These are phyloP conservation scores for Malacoctenus gilli DNA, from an alignment of 2,797 vertebrate genomes.

Conservation along the genomic window DNA sequence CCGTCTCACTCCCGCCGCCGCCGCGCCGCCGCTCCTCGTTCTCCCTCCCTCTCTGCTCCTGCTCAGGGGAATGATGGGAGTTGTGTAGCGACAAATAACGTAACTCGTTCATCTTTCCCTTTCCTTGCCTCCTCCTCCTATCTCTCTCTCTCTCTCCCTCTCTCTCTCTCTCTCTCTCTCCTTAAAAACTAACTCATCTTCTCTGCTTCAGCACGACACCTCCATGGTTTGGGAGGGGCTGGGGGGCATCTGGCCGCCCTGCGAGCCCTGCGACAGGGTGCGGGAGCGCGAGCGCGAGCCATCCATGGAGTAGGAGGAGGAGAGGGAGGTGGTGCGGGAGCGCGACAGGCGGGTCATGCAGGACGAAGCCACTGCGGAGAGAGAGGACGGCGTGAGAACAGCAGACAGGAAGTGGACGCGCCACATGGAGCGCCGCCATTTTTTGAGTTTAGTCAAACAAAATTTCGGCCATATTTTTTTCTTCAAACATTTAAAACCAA, in stretches of 20 bases:
- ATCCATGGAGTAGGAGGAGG: slow-evolving; percentile 89
- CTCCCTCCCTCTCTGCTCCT: slow-evolving; percentile 34
- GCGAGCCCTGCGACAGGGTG: slow-evolving; percentile 91
- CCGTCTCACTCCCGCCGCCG: slow-evolving; percentile 14
- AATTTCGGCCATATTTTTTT: too few relatives aligned
- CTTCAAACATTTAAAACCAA: too few relatives aligned
- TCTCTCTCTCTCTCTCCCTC: slow-evolving; percentile 11
- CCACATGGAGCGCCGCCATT: too few relatives aligned
- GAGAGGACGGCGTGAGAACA: neutral
- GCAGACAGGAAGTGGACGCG: too few relatives aligned
- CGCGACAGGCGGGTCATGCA: slow-evolving; percentile 94
- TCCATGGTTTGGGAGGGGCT: slow-evolving; percentile 90
- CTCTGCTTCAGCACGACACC: slow-evolving; percentile 87
- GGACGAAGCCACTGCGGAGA: slow-evolving; percentile 88
- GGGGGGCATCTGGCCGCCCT: slow-evolving; percentile 85
- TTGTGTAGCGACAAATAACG: slow-evolving; percentile 65
- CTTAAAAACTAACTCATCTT: neutral
- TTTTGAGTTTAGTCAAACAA: too few relatives aligned
- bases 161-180: slow-evolving; percentile 6
- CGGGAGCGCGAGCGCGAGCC: slow-evolving; percentile 89
- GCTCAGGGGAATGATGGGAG: slow-evolving; percentile 60
- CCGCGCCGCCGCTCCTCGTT: neutral
- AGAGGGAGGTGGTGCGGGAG: slow-evolving; percentile 92
- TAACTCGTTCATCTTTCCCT: slow-evolving; percentile 29
- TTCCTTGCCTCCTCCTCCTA: neutral